Base-by-base conservation (phyloP, 1,140 invertebrate genomes). In the Sitodiplosis mosellana region DNA sequence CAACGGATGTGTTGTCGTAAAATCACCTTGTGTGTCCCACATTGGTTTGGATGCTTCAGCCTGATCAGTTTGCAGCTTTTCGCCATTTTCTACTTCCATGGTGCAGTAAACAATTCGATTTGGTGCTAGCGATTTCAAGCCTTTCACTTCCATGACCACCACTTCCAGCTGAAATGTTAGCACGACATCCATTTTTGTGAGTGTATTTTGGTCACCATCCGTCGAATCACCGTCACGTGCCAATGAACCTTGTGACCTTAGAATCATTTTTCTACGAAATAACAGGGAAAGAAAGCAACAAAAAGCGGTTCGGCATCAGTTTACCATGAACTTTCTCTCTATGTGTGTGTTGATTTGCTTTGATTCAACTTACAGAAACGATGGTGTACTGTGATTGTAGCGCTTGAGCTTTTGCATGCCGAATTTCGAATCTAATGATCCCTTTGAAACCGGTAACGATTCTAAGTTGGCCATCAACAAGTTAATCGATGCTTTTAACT, bases 41-140 rank as follows among this genome's bases (percentile, higher is more conserved):
- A 91, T 88, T 45, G 94, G 94, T 69, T 98, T 98, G 0, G 90
- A 94, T 14, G 93, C 94, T 71, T 99, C 93, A 2, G 94, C 93
- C 68, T 98, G 93, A 72, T 98, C 96, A 7, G 96, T 99, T 71
- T 98, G 94, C 36, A 99, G 70, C 67, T 99, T 99, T 62, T 97
- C 92, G 37, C 92, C 90, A 48, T 86, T 87, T 68, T 99, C 94
- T 1, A 98, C 92, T 72, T 99, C 95, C 96, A 99, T 99, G 19
- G 94, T 99, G 67, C 96, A 99, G 70, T 99, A 99, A 27, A 99
- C 93, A 58, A 99, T 96, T 60, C 93, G 78, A 73, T 94, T 98
- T 14, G 91, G 83, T 53, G 92, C 83, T 54, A 99, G 70, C 33
- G 90, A 94, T 68, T 97, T 98, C 38, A 99, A 72, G 51, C 92